Conservation (phyloP, 2,888 invertebrate species). For the Ophion ventricosus region DNA sequence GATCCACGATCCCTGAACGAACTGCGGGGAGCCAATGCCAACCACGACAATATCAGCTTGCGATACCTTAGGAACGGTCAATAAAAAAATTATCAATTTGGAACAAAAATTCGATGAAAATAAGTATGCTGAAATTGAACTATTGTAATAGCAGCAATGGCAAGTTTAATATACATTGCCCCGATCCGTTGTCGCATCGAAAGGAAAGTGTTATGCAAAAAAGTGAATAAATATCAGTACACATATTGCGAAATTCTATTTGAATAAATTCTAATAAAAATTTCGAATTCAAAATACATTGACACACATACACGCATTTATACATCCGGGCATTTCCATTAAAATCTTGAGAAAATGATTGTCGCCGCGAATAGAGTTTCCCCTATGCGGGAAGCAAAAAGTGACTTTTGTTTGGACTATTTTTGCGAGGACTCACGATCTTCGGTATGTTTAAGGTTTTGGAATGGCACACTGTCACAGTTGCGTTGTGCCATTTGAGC, state of each 20-base stretch:
- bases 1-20: slow-evolving; percentile 97
- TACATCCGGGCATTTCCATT: background rate
- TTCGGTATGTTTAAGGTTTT: slow-evolving; percentile 92
- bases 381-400: background rate
- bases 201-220: too few species aligned
- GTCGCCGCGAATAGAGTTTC: background rate
- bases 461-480: slow-evolving; percentile 98
- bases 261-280: too few species aligned
- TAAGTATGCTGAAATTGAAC: background rate
- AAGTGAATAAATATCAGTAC: too few species aligned
- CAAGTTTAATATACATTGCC: too few species aligned
- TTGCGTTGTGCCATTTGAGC: slow-evolving; percentile 98
- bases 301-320: background rate
- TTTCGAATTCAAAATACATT: too few species aligned
- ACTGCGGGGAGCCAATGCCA: slow-evolving; percentile 94
- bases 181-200: too few species aligned
- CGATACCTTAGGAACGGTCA: slow-evolving; percentile 84
- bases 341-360: background rate
- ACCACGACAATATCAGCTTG: slow-evolving; percentile 98
- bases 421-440: slow-evolving; percentile 84
- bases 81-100: background rate
- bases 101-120: background rate
- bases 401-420: background rate
- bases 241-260: too few species aligned
- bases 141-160: too few species aligned